phyloP scores from a whole-genome alignment of 1,140 invertebrate species.

The Daktulosphaira vitifoliae region DNA sequence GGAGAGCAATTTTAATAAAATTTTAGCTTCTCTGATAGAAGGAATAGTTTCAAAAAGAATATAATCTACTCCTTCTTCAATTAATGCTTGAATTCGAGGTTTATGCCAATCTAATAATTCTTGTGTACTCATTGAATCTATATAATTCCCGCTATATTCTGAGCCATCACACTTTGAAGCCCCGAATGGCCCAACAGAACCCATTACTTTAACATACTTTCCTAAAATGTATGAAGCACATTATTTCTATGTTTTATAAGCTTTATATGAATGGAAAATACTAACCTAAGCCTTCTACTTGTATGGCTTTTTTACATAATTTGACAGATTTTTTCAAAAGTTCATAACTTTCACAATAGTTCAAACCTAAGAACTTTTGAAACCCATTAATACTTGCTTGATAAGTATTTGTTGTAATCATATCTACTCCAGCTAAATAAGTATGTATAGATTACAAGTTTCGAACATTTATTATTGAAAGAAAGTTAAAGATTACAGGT shows the following conservation, averaged over 20 bases:
- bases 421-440: conserved; percentile 63
- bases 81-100: conserved; percentile 61
- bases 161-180: conserved; percentile 78
- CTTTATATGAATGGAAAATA: too few relatives aligned
- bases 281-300: conserved; percentile 37
- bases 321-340: conserved; percentile 61
- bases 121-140: conserved; percentile 54
- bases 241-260: too few relatives aligned
- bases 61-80: conserved; percentile 69
- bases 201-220: conserved; percentile 41
- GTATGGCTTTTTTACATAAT: conserved; percentile 55
- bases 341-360: conserved; percentile 52
- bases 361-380: conserved; percentile 56
- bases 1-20: conserved; percentile 63
- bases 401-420: conserved; percentile 80
- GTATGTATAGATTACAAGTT: too few relatives aligned
- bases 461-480: background rate
- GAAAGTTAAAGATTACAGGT: background rate
- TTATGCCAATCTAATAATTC: conserved; percentile 71
- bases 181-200: conserved; percentile 84
- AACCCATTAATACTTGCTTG: conserved; percentile 76
- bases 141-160: conserved; percentile 80
- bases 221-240: background rate
- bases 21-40: conserved; percentile 66
- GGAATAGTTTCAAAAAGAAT: conserved; percentile 86